Percentiles rank a stretch among this genome's conserved stretches.
phyloP scores from a whole-genome alignment of 1,140 invertebrate species.

The Penaeus vannamei region DNA sequence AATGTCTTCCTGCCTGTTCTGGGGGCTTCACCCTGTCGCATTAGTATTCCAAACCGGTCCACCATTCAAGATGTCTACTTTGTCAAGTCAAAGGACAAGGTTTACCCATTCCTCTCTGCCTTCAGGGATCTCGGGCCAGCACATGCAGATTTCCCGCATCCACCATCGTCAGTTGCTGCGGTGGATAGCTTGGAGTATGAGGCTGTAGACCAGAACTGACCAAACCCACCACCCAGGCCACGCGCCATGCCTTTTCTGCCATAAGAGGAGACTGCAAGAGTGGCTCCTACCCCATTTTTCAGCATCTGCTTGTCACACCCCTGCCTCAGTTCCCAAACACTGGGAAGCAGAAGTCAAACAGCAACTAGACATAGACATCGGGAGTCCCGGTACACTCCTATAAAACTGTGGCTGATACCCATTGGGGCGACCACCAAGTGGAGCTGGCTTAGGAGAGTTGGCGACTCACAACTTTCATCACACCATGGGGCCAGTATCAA shows the following conservation, averaged over 20 bases:
- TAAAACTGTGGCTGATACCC: slow-evolving; percentile 37
- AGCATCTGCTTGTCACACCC: slow-evolving; percentile 37
- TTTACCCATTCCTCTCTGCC: too few species aligned
- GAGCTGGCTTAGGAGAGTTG: slow-evolving; percentile 36
- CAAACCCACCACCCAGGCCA: not conserved
- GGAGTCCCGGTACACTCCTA: slow-evolving; percentile 23
- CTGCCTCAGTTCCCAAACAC: slow-evolving; percentile 33
- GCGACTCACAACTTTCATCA: slow-evolving; percentile 40
- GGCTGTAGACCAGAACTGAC: not conserved
- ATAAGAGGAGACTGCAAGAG: slow-evolving; percentile 32
- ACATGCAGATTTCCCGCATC: too few species aligned
- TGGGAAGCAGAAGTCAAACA: slow-evolving; percentile 51
- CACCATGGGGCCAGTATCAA: slow-evolving; percentile 35
- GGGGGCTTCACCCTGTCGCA: too few species aligned
- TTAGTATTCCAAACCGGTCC: too few species aligned
- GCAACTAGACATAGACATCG: too few species aligned
- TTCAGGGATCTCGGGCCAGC: too few species aligned
- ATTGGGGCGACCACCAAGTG: slow-evolving; percentile 44
- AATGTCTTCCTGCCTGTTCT: too few species aligned
- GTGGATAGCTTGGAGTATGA: too few species aligned
- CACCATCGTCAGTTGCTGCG: too few species aligned
- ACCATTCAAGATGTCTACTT: too few species aligned
- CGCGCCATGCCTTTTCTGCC: too few species aligned
- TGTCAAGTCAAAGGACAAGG: too few species aligned
- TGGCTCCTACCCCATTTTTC: slow-evolving; percentile 26